These are phyloP conservation scores for Drosophila funebris DNA, from an alignment of 1,140 invertebrate species.

Conservation along the genomic window DNA sequence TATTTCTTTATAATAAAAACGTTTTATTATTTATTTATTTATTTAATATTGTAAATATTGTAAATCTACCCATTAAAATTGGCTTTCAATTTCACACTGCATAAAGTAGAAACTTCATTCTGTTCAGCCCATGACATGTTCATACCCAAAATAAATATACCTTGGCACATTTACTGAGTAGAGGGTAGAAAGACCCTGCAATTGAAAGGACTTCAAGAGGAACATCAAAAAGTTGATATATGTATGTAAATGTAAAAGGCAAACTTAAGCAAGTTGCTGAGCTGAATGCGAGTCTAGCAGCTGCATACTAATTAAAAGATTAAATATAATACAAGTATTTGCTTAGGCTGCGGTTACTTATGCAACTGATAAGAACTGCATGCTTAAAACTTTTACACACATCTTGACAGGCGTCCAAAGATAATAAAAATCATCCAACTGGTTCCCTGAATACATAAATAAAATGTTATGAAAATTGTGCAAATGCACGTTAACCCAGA, in stretches of 20 bases:
- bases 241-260: conserved; percentile 1
- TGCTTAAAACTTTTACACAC: neutral
- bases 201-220: conserved; percentile 4
- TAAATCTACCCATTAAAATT: too few species aligned
- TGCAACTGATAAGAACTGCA: neutral
- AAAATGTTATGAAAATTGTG: neutral
- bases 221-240: neutral
- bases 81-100: too few species aligned
- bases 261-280: neutral
- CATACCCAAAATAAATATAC: neutral
- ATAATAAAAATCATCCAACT: neutral
- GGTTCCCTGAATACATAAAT: too few species aligned
- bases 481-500: neutral
- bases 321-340: conserved; percentile 14
- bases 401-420: neutral
- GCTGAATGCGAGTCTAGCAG: neutral
- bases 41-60: too few species aligned
- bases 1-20: too few species aligned
- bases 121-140: neutral
- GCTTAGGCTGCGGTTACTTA: neutral
- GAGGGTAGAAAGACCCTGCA: neutral
- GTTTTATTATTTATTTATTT: too few species aligned
- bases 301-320: conserved; percentile 34
- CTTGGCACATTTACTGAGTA: neutral
- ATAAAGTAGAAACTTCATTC: too few species aligned